phyloP scores from a whole-genome alignment of 53 echinoderm and acorn worm genomes.

The Echinarachnius parma region DNA sequence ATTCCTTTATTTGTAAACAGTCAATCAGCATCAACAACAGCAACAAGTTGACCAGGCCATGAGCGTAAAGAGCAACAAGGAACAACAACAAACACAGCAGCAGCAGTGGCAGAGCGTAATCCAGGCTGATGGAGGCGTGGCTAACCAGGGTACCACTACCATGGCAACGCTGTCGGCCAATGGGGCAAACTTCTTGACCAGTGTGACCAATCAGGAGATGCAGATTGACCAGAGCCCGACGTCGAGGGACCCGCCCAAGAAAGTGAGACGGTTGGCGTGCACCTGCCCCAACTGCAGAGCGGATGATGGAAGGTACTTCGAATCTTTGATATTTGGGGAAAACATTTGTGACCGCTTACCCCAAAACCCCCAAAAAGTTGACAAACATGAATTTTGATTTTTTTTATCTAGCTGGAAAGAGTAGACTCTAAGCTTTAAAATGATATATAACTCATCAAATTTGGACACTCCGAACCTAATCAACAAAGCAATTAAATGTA shows the following conservation, averaged over 20 bases:
- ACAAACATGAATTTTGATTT: too few relatives aligned
- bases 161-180: slow-evolving; percentile 31
- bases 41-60: slow-evolving; percentile 52
- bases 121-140: slow-evolving; percentile 21
- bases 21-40: slow-evolving; percentile 57
- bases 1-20: not conserved
- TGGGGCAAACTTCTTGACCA: slow-evolving; percentile 23
- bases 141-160: slow-evolving; percentile 37
- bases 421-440: too few relatives aligned
- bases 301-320: slow-evolving; percentile 44
- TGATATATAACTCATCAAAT: too few relatives aligned
- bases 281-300: slow-evolving; percentile 95
- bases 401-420: too few relatives aligned
- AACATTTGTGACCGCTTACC: too few relatives aligned
- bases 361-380: too few relatives aligned
- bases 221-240: slow-evolving; percentile 24
- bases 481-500: too few relatives aligned
- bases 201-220: slow-evolving; percentile 17
- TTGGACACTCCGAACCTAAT: too few relatives aligned
- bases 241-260: slow-evolving; percentile 48
- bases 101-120: slow-evolving; percentile 26
- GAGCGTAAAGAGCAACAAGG: slow-evolving; percentile 7
- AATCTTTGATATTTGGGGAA: too few relatives aligned
- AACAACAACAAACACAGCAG: slow-evolving; percentile 35
- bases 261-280: slow-evolving; percentile 87